Conservation (phyloP, 2,888 invertebrate genomes). For the Acleris holmiana region DNA sequence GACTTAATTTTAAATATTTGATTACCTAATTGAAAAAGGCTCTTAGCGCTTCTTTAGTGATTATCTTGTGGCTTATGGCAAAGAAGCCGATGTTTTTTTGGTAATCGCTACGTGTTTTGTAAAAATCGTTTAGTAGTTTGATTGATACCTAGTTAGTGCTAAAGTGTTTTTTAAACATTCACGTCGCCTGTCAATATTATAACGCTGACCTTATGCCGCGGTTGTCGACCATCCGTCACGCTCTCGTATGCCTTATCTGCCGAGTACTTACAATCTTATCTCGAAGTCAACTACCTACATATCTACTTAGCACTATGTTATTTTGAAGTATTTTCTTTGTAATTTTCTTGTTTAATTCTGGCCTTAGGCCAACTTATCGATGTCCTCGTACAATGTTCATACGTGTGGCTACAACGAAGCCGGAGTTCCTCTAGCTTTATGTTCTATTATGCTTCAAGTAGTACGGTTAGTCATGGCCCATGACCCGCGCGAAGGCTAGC, state of each 20-base stretch:
- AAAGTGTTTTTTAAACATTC: conserved; percentile 25
- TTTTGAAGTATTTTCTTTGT: too few relatives aligned
- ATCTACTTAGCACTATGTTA: too few relatives aligned
- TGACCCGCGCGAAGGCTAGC: too few relatives aligned
- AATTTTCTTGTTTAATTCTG: too few relatives aligned
- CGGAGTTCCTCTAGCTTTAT: too few relatives aligned
- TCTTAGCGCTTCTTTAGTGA: conserved; percentile 25
- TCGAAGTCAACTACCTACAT: neutral
- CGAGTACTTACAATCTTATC: neutral
- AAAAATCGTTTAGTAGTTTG: conserved; percentile 39
- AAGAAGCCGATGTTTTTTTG: conserved; percentile 49
- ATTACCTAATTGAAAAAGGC: neutral
- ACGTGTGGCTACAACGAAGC: too few relatives aligned
- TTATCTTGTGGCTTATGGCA: conserved; percentile 42
- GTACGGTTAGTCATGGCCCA: too few relatives aligned
- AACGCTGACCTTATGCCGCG: conserved; percentile 27
- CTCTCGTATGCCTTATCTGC: conserved; percentile 17
- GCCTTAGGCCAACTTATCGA: too few relatives aligned
- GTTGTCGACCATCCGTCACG: conserved; percentile 19
- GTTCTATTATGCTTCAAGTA: too few relatives aligned
- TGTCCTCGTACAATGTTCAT: too few relatives aligned
- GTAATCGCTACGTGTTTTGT: conserved; percentile 46
- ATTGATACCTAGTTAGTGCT: conserved; percentile 32
- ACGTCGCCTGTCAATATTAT: conserved; percentile 28
- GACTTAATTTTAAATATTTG: conserved; percentile 4